phyloP scores from a whole-genome alignment of 2,113 vertebrate genomes.

The Epinephelus lanceolatus region DNA sequence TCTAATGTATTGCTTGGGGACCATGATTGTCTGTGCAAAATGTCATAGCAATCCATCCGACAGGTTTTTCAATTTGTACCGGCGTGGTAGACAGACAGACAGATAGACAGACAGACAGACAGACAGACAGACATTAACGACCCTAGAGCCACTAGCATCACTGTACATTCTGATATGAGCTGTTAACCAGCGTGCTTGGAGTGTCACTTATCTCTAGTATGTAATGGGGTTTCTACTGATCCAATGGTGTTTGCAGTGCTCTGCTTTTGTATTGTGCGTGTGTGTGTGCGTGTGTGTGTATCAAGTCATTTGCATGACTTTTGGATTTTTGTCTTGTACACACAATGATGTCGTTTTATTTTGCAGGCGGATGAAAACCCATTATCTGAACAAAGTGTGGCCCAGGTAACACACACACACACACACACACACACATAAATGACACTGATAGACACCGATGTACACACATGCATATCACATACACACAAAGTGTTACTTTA shows the following conservation, averaged over 20 bases:
- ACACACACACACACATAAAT: not conserved
- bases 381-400: slow-evolving; percentile 86
- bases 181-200: not conserved
- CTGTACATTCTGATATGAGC: not conserved
- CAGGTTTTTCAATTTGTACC: not conserved
- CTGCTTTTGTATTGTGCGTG: not conserved
- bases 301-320: not conserved
- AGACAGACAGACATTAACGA: not conserved
- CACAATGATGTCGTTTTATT: slow-evolving; percentile 31
- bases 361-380: slow-evolving; percentile 85
- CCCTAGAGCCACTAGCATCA: not conserved
- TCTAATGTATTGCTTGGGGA: not conserved
- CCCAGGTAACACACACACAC: slow-evolving; percentile 82
- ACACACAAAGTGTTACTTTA: not conserved
- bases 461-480: not conserved
- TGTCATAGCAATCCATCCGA: not conserved
- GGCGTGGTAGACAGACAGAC: not conserved
- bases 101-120: not conserved
- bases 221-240: not conserved
- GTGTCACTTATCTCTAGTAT: not conserved
- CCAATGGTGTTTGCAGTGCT: not conserved
- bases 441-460: not conserved
- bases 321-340: not conserved
- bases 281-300: not conserved
- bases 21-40: not conserved